Evolutionary conservation across 2,797 vertebrate species (phyloP), one percentile per base, ranked within the genome.

Genomic region (Myotis myotis): DNA sequence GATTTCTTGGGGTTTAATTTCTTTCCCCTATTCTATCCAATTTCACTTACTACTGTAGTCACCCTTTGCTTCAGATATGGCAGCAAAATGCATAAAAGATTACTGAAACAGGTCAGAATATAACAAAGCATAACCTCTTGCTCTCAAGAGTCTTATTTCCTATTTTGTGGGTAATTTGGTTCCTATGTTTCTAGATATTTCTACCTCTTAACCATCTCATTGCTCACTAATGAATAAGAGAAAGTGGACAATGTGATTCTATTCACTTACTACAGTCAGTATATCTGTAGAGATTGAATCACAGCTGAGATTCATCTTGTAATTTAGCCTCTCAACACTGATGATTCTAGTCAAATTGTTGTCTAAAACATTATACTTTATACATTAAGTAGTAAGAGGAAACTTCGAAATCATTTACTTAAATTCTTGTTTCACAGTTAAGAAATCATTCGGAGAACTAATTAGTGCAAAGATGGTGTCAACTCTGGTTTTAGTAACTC

Each of bases 291-390:
- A 94, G 28, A 93, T 76, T 30, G 16, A 81, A 28, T 88, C 47
- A 89, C 93, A 93, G 33, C 15, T 88, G 7, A 96, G n/a, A 79
- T 55, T 72, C 41, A 88, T 81, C 44, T 86, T 85, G 19, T 85
- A 86, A 75, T 64, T 62, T 83, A 96, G 55, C 64, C 62, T 87
- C 16, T 91, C 74, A 82, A 78, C 11, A 75, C 23, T 23, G 19
- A 25, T 93, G 49, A 78, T 79, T 86, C 60, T 53, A 87, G 68
- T 28, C 68, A 72, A 92, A 93, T 15, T 74, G 19, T 19, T 53
- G 19, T 83, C 41, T 68, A 2, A 44, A 51, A 51, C n/a, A 38
- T 87, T 28, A 72, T 36, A 76, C 17, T 62, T 75, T 64, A 23
- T 82, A 68, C 91, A 87, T 30, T 70, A 93, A 47, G 6, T 49